Base-by-base conservation (phyloP, 2,113 vertebrate genomes). In the Alethe castanea region DNA sequence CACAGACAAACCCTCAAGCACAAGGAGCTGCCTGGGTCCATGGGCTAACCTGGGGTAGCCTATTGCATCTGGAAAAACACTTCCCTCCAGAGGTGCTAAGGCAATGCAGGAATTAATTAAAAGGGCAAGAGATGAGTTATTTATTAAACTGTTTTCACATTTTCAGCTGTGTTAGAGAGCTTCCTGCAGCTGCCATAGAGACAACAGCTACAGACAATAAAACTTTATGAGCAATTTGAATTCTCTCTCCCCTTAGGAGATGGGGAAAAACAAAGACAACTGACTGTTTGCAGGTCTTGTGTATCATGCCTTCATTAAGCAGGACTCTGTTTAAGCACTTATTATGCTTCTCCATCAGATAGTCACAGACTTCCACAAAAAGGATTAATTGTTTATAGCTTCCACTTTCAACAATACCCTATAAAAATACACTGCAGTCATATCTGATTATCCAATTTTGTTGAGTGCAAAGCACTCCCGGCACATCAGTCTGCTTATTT, bases 161-260 rank as follows among this genome's bases (percentile, higher is more conserved):
- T 88, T 96, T 92, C 42, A 93, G 83, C 76, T 6, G 1, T 28
- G 52, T 71, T 88, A 84, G 64, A 92, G 69, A 83, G 86, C 76
- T 96, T 92, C 82, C 92, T 61, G 85, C 82, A 90, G 94, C 95
- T 94, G 85, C 76, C 85, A 93, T 67, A 95, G 94, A 95, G 94
- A 94, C 88, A 96, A 96, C 38, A 83, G 82, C 79, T 92, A 97
- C 92, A 94, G 92, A 94, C 88, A 96, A 93, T 96, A 97, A 95
- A 95, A 96, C 61, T 94, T 97, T 95, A 97, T 76, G 90, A 90
- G 92, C 86, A 81, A 83, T 93, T 90, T 95, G 74, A 93, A 96
- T 95, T 90, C 88, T 52, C 76, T 88, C 69, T 79, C 80, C 72
- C 86, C 72, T 92, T 81, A 76, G 61, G 86, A 94, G 86, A 95